Conservation (phyloP, 2,797 vertebrate genomes). For the Tauraco hartlaubi region DNA sequence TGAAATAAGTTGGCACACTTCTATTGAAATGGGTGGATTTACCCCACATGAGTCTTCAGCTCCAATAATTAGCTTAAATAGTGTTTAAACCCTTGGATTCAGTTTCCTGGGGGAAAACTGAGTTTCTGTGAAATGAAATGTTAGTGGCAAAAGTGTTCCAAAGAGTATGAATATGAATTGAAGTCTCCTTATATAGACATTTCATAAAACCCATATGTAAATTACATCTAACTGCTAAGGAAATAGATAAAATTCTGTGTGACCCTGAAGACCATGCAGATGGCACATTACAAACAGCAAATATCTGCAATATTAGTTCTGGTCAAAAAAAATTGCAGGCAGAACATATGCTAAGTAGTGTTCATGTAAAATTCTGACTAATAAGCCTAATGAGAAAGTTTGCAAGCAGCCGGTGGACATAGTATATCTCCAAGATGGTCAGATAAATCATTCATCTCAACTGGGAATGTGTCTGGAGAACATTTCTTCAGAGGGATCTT, state of each 20-base stretch:
- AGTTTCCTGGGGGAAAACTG: neutral
- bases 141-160: neutral
- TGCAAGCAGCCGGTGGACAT: neutral
- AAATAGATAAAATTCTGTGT: neutral
- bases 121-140: neutral
- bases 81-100: neutral
- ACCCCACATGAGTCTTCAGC: neutral
- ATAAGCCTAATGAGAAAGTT: neutral
- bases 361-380: neutral
- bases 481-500: neutral
- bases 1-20: neutral
- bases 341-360: neutral
- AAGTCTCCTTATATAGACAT: neutral
- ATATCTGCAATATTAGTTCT: neutral
- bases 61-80: neutral
- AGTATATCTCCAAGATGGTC: neutral
- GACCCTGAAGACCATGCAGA: neutral
- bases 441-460: neutral
- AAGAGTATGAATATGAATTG: neutral
- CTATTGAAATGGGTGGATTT: neutral
- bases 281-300: neutral
- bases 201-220: neutral
- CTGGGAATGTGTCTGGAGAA: neutral
- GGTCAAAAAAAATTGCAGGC: neutral
- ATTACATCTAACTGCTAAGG: neutral